Evolutionary conservation across 2,113 vertebrate genomes (phyloP).

Genomic region (Eublepharis macularius): DNA sequence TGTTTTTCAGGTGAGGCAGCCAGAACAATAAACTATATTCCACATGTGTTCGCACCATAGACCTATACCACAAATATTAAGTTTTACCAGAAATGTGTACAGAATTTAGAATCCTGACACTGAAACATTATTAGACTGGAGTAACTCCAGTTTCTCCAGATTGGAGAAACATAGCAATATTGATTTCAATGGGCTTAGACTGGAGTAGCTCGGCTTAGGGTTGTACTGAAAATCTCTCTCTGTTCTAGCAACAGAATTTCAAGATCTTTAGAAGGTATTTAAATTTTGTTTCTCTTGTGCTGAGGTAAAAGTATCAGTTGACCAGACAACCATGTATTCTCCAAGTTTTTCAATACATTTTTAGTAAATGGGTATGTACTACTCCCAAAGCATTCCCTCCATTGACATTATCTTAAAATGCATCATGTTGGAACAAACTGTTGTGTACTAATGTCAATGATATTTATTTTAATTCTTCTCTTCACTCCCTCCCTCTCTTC

Average conservation of each 20-base stretch:
- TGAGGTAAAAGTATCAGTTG: neutral
- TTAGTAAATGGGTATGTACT: neutral
- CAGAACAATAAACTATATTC: too few relatives aligned
- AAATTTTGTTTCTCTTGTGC: neutral
- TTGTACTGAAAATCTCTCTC: neutral
- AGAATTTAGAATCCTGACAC: too few relatives aligned
- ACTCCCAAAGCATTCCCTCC: neutral
- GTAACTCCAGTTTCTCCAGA: too few relatives aligned
- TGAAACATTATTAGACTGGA: too few relatives aligned
- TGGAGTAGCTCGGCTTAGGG: neutral
- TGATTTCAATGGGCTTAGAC: neutral
- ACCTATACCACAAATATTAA: too few relatives aligned
- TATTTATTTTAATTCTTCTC: neutral
- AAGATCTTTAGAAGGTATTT: neutral
- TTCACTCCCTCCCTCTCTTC: neutral
- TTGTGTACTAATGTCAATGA: neutral
- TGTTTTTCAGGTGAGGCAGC: too few relatives aligned
- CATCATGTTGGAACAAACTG: slow-evolving; percentile 1
- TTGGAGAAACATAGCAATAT: too few relatives aligned
- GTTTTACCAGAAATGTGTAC: too few relatives aligned
- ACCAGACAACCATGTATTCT: neutral
- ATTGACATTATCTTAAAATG: neutral
- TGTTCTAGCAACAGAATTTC: neutral
- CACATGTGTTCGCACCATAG: too few relatives aligned
- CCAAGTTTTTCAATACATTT: neutral